Base-by-base conservation (phyloP, 1,140 invertebrate species). In the Tribolium madens region DNA sequence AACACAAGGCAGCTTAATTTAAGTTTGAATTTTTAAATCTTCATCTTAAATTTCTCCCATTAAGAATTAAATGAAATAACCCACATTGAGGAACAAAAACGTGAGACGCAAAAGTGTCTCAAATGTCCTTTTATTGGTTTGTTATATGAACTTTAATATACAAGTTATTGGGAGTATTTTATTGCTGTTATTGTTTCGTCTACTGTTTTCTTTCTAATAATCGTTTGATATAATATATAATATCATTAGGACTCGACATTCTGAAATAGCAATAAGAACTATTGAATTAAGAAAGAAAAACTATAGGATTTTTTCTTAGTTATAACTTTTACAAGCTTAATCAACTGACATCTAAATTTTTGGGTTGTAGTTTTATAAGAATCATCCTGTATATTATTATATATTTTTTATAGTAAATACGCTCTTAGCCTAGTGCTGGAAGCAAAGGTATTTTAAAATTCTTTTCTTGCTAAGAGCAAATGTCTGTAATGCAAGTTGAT, bases 171-270 rank as follows among this genome's bases (percentile, higher is more conserved):
- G n/a, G 52, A 18, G 52, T 21, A 17, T 57, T 57, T 57, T 57
- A 57, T 57, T 57, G 52, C 7, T 21, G 17, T 57, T 57, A 57
- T 57, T 57, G 18, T 21, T 3, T 57, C 18, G 14, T 57, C 21
- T 3, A 2, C 7, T 42, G n/a, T 42, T 42, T 42, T 42, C 36
- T 57, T 57, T 21, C 52, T 21, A 57, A 57, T 57, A 57, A 57
- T 57, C 15, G 15, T 9, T 21, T 9, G 10, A 57, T 17, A 21
- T n/a, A n/a, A n/a, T 57, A 57, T 21, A 9, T n/a, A 47, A 47
- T 50, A 13, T 17, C 13, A 50, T 50, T 17, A 17, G 15, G 13
- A 14, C 46, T 3, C 9, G 36, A 50, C 48, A 50, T 14, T 14
- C 13, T 50, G 13, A 50, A 50, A 14, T 17, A 50, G 48, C 15